A percentile compares a stretch with the other conserved stretches of the same genome.
Evolutionary conservation across 2,113 vertebrate genomes (phyloP).

Genomic region (Aptenodytes patagonicus): DNA sequence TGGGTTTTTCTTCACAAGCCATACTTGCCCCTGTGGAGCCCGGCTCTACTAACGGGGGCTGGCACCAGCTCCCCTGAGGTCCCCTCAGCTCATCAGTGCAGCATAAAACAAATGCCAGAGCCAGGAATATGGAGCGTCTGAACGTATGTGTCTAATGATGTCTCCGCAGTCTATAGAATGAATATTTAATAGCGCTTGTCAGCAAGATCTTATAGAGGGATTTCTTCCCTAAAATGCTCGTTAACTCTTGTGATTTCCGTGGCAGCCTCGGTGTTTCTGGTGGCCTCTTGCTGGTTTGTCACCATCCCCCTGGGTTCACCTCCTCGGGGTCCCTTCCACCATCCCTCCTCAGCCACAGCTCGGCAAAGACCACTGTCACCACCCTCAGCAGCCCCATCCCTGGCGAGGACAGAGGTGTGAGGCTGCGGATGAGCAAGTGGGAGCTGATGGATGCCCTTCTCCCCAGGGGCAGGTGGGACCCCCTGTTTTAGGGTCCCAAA

Average conservation of each 20-base stretch:
- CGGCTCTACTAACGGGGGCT: background rate
- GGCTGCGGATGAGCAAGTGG: background rate
- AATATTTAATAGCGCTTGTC: constrained; percentile 84
- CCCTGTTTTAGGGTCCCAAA: background rate
- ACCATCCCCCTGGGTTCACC: background rate
- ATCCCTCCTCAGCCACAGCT: background rate
- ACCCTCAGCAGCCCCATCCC: background rate
- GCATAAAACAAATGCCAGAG: constrained; percentile 52
- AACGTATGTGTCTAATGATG: constrained; percentile 74
- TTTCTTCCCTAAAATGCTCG: constrained; percentile 67
- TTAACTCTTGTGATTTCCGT: constrained; percentile 62
- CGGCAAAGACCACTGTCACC: fast-evolving
- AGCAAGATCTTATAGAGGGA: constrained; percentile 74
- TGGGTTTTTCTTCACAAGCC: background rate
- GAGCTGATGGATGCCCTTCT: background rate
- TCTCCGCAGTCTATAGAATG: constrained; percentile 78
- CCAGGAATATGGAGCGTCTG: constrained; percentile 32
- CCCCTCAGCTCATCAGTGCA: constrained; percentile 9
- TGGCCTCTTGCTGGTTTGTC: background rate
- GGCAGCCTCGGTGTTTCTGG: background rate
- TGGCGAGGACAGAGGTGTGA: background rate
- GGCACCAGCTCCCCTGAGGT: background rate
- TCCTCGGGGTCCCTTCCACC: background rate
- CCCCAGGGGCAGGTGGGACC: background rate
- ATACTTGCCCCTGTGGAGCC: background rate